Evolutionary conservation across 2,797 vertebrate genomes (phyloP).

Genomic region (Neosalanx taihuensis): DNA sequence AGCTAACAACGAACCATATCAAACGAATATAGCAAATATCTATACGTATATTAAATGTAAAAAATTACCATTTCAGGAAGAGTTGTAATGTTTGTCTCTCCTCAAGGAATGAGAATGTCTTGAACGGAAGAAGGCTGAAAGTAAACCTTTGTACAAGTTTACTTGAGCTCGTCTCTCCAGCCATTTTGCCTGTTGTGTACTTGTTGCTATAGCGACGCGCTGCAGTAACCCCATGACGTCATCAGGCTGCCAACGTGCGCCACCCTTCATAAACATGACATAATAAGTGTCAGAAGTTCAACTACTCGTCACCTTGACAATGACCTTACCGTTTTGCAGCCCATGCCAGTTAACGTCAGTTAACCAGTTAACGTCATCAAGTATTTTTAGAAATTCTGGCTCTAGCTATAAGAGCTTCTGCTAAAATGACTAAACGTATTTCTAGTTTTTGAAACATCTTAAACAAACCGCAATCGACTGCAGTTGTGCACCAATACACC

Average conservation of each 20-base stretch:
- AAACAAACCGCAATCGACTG: neutral
- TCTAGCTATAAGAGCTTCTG: no score
- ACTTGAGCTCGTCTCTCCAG: conserved; percentile 19
- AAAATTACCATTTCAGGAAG: conserved; percentile 71
- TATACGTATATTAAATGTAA: neutral
- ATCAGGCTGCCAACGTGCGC: neutral
- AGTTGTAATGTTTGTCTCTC: conserved; percentile 44
- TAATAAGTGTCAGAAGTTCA: neutral
- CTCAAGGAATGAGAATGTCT: conserved; percentile 53
- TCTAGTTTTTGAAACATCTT: no score
- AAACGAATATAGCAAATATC: neutral
- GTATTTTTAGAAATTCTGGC: no score
- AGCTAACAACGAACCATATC: neutral
- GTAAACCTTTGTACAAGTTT: conserved; percentile 49
- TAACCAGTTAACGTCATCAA: no score
- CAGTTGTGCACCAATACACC: neutral
- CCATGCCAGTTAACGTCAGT: neutral
- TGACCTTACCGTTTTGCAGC: neutral
- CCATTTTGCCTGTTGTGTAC: conserved; percentile 40
- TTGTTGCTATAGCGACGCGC: conserved; percentile 7
- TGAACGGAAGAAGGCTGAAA: conserved; percentile 53
- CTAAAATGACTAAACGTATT: no score
- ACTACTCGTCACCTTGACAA: no score
- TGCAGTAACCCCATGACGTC: neutral
- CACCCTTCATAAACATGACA: neutral